phyloP scores from a whole-genome alignment of 1,140 invertebrate genomes.

The Neodiprion pinetum region DNA sequence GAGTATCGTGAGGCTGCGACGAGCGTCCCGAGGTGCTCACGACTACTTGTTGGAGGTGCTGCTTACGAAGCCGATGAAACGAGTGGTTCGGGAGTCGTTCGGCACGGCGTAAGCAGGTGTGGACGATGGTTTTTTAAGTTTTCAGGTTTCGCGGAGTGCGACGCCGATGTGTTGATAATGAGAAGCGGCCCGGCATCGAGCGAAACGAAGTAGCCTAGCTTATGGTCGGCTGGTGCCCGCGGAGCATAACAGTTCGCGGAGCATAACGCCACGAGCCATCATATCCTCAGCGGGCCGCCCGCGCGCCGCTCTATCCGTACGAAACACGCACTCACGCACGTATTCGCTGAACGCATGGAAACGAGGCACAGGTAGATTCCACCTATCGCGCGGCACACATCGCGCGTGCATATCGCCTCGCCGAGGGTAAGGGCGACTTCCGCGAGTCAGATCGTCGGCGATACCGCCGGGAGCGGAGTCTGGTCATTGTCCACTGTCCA shows the following conservation, averaged over 20 bases:
- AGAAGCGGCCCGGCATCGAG: slow-evolving; percentile 50
- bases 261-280: slow-evolving; percentile 63
- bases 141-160: slow-evolving; percentile 16
- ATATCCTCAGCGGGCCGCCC: slow-evolving; percentile 47
- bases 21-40: no score
- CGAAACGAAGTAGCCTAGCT: slow-evolving; percentile 58
- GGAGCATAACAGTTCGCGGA: slow-evolving; percentile 60
- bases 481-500: slow-evolving; percentile 44
- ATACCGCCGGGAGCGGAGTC: slow-evolving; percentile 41
- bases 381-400: neutral
- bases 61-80: no score
- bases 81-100: no score
- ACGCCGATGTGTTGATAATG: slow-evolving; percentile 59
- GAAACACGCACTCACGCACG: slow-evolving; percentile 17
- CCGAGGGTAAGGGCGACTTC: slow-evolving; percentile 34
- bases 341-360: neutral
- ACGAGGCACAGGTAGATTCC: neutral
- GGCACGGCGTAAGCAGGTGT: no score
- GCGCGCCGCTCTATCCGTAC: slow-evolving; percentile 20
- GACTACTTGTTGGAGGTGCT: no score
- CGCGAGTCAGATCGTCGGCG: slow-evolving; percentile 49
- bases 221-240: slow-evolving; percentile 61
- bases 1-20: no score
- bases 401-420: neutral
- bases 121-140: no score